A percentile compares a stretch with the other conserved stretches of the same genome.
Evolutionary conservation across 2,797 vertebrate species (phyloP).

Genomic region (Coregonus ussuriensis): DNA sequence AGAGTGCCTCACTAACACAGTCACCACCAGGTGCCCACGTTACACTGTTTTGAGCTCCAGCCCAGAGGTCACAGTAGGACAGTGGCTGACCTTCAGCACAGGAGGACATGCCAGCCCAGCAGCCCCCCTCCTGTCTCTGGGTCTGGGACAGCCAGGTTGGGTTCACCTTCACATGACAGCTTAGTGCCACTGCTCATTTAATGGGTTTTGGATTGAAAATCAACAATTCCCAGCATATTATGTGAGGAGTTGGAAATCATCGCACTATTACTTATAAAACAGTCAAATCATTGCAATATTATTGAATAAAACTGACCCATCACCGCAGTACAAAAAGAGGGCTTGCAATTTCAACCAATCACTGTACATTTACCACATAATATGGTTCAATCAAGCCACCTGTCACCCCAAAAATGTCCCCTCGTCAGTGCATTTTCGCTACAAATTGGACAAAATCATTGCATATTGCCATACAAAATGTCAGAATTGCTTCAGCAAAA

Average conservation of each 20-base stretch:
- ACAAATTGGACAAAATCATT: too few species aligned
- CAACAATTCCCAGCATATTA: too few species aligned
- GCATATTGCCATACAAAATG: neutral
- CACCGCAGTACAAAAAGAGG: too few species aligned
- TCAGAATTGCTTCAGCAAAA: neutral
- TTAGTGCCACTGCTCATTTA: conserved; percentile 7
- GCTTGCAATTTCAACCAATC: too few species aligned
- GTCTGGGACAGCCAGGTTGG: neutral
- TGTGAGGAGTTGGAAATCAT: neutral
- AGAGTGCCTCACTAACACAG: neutral
- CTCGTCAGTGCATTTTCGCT: too few species aligned
- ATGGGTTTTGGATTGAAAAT: too few species aligned
- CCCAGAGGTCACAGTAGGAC: conserved; percentile 15
- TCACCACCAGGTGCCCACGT: conserved; percentile 8
- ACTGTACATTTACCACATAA: too few species aligned
- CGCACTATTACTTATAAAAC: neutral
- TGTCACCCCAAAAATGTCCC: too few species aligned
- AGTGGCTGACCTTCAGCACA: conserved; percentile 36
- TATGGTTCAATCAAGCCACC: too few species aligned
- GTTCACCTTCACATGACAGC: conserved; percentile 6
- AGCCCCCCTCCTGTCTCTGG: neutral
- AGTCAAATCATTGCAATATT: too few species aligned
- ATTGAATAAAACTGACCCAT: too few species aligned
- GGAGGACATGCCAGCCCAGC: conserved; percentile 17
- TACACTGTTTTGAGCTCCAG: neutral